These are phyloP conservation scores for Thermophis baileyi DNA, from an alignment of 2,113 vertebrate genomes.

Conservation along the genomic window DNA sequence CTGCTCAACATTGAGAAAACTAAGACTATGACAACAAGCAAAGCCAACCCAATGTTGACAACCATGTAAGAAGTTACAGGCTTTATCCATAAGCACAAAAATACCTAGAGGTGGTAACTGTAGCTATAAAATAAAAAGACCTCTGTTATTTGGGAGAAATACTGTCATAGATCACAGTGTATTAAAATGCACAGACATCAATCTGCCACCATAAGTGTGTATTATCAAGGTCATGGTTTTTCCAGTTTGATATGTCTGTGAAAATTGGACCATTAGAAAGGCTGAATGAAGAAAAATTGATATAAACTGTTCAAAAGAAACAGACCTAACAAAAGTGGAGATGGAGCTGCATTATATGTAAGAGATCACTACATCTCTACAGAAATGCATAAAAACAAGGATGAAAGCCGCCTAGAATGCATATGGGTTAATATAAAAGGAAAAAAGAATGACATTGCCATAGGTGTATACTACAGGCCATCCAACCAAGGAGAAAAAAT, in stretches of 20 bases:
- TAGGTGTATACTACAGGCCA: background rate
- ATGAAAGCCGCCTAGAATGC: background rate
- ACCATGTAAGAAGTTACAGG: background rate
- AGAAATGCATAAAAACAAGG: background rate
- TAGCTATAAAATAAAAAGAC: background rate
- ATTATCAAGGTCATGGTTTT: background rate
- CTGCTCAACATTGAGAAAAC: background rate
- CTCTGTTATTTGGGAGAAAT: background rate
- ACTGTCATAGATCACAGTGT: background rate
- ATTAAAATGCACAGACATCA: background rate
- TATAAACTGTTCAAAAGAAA: background rate
- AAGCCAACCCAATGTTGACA: background rate
- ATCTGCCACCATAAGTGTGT: background rate
- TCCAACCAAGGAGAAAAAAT: background rate
- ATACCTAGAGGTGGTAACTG: background rate
- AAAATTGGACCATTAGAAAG: background rate
- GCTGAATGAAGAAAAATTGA: background rate
- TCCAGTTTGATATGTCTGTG: background rate
- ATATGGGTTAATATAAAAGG: background rate
- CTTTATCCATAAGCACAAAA: background rate
- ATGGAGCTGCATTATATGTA: background rate
- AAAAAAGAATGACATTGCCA: background rate
- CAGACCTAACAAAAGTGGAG: background rate
- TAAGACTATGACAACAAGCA: background rate
- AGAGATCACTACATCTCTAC: background rate